Evolutionary conservation across 1,140 invertebrate genomes (phyloP), one percentile per base, ranked within the genome.

Genomic region (Andrena cerasifolii): DNA sequence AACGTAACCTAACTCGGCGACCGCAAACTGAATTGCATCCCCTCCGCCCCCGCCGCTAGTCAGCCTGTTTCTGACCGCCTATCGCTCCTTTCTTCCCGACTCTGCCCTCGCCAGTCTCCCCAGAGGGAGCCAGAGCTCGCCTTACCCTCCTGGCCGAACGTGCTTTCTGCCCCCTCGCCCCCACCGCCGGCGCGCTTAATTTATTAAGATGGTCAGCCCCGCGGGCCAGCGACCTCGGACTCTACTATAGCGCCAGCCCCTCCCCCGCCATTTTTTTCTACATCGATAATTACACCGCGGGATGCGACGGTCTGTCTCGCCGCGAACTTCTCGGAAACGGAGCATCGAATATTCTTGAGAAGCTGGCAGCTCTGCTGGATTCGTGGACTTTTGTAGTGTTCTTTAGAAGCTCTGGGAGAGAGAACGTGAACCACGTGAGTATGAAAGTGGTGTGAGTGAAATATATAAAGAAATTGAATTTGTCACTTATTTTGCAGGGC

Each of bases 11-110:
- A 68, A 84, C 81, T 83, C 82, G 68, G 49, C 53, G 77, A 86
- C 82, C 84, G 82, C 80, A 84, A 86, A 83, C 83, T 85, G 86
- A 89, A 89, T 89, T 88, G 82, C 84, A 86, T 62, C 87, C 82
- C 78, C 31, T 28, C 66, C 28, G 51, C 33, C 63, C 61, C 40
- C 18, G 10, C n/a, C 49, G 49, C 26, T 67, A 24, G 16, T 16
- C 59, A 24, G 40, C 14, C 36, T 14, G 28, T 70, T 61, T 53
- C 62, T 33, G 26, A 66, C 72, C 72, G 51, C 26, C 54, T 56
- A 66, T 54, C 21, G 49, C 26, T 80, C 58, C 65, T 54, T 68
- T 75, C 71, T 70, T 51, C 47, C 24, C 2, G 18, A 59, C 51
- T n/a, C n/a, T 33, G 45, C 31, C n/a, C 26, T 45, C 53, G 18